Evolutionary conservation across 1,140 invertebrate species (phyloP).

Genomic region (Maniola jurtina): DNA sequence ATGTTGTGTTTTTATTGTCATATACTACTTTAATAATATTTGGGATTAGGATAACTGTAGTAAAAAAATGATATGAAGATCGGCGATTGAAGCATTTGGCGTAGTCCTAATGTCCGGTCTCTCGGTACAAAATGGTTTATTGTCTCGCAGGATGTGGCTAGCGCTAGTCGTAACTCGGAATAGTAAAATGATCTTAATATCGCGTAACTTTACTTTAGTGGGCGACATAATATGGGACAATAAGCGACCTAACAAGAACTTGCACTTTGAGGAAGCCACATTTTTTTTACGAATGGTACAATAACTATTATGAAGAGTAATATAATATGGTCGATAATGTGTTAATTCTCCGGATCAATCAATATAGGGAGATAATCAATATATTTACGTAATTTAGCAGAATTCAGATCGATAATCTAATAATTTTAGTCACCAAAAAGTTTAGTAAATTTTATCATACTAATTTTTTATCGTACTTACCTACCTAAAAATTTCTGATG

Average conservation of each 20-base stretch:
- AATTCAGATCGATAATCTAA: too few relatives aligned
- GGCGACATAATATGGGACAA: slow-evolving; percentile 34
- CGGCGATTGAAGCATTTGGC: slow-evolving; percentile 16
- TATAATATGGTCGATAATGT: too few relatives aligned
- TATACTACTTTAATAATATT: too few relatives aligned
- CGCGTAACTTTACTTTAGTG: slow-evolving; percentile 53
- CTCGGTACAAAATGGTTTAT: slow-evolving; percentile 42
- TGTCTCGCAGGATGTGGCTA: slow-evolving; percentile 49
- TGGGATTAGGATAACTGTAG: too few relatives aligned
- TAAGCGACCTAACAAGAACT: slow-evolving; percentile 28
- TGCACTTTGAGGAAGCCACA: slow-evolving; percentile 15
- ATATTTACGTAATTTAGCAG: too few relatives aligned
- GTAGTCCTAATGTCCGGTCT: slow-evolving; percentile 26
- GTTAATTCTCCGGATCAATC: too few relatives aligned
- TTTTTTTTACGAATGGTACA: slow-evolving; percentile 3
- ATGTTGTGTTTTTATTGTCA: too few relatives aligned
- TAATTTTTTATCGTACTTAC: too few relatives aligned
- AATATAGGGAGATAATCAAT: too few relatives aligned
- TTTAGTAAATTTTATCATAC: too few relatives aligned
- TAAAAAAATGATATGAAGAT: not conserved
- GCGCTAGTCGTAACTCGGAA: slow-evolving; percentile 34
- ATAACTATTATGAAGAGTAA: not conserved
- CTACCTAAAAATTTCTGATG: too few relatives aligned
- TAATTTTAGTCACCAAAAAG: too few relatives aligned
- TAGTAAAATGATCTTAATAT: slow-evolving; percentile 70